Evolutionary conservation across 2,888 invertebrate species (phyloP).

Genomic region (Archips crataeganus): DNA sequence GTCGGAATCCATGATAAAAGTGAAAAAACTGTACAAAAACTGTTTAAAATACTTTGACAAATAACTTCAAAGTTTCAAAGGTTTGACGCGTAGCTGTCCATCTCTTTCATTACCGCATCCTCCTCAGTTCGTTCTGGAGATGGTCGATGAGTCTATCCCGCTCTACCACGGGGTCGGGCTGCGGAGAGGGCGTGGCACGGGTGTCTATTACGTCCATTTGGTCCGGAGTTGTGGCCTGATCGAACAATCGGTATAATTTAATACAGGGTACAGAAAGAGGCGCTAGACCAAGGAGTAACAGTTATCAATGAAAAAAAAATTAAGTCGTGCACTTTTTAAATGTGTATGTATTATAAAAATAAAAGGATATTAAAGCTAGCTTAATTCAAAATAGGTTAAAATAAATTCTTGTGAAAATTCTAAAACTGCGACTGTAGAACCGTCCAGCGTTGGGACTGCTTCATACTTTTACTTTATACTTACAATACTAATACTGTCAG

Average conservation of each 20-base stretch:
- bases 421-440: no score
- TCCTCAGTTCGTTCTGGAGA: conserved; percentile 90
- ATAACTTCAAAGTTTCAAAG: background rate
- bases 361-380: no score
- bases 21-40: no score
- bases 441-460: no score
- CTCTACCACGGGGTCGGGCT: conserved; percentile 82
- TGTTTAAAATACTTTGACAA: no score
- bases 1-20: no score
- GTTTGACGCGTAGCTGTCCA: background rate
- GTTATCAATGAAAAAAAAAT: no score
- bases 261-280: background rate
- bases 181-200: conserved; percentile 69
- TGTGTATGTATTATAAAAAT: no score
- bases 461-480: conserved; percentile 30
- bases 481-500: conserved; percentile 85
- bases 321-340: no score
- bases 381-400: no score
- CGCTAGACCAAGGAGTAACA: no score
- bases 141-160: conserved; percentile 92
- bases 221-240: conserved; percentile 66
- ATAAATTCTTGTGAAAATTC: no score
- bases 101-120: conserved; percentile 83
- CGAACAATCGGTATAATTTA: background rate
- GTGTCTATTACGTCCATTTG: conserved; percentile 65